A percentile compares a stretch with the other conserved stretches of the same genome.
Evolutionary conservation across 2,113 vertebrate genomes (phyloP).

Genomic region (Falco punctatus): DNA sequence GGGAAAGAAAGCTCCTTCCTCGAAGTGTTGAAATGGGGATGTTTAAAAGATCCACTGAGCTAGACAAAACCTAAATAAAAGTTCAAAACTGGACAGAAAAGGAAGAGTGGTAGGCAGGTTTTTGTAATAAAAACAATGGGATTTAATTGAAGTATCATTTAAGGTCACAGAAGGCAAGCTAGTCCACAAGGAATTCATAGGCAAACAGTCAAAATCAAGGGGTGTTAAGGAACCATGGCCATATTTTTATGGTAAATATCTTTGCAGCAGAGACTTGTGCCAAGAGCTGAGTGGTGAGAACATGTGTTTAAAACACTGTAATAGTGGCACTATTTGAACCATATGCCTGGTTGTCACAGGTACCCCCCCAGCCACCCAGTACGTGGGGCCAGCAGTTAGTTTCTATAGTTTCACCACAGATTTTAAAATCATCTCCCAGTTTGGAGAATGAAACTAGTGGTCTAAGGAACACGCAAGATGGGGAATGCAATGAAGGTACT

Average conservation of each 20-base stretch:
- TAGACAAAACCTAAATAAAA: not conserved
- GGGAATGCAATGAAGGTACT: not conserved
- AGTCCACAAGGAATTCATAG: not conserved
- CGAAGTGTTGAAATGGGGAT: not conserved
- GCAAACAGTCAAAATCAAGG: not conserved
- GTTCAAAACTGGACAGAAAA: not conserved
- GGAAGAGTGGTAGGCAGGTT: not conserved
- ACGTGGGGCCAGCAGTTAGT: not conserved
- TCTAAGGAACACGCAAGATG: not conserved
- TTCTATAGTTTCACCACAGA: not conserved
- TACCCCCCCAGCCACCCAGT: not conserved
- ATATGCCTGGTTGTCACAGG: not conserved
- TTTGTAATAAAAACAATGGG: not conserved
- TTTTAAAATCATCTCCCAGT: not conserved
- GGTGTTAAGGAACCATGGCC: not conserved
- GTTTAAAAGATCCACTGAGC: not conserved
- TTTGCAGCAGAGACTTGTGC: not conserved
- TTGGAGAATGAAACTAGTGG: not conserved
- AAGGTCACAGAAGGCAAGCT: not conserved
- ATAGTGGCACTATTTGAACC: not conserved
- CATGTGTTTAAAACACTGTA: not conserved
- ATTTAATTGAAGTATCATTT: not conserved
- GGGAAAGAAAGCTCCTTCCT: not conserved
- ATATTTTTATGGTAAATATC: not conserved
- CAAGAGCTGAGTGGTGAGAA: not conserved